Percentiles rank a stretch among this genome's conserved stretches.
phyloP scores from a whole-genome alignment of 1,140 invertebrate species.

The Pissodes strobi region DNA sequence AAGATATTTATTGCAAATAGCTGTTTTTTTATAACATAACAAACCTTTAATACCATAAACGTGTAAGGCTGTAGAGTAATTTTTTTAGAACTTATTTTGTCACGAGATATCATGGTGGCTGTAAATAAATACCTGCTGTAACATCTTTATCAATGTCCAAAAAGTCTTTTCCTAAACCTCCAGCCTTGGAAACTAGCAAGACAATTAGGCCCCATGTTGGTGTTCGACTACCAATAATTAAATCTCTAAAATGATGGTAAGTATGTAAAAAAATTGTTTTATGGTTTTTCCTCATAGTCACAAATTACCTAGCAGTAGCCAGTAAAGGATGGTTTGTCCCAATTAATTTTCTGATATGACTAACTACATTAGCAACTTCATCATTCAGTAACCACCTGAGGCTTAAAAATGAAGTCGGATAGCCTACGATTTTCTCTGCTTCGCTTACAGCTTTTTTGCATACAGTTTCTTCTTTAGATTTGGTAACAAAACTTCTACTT shows the following conservation, averaged over 20 bases:
- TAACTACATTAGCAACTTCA: slow-evolving; percentile 90
- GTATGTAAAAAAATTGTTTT: too few species aligned
- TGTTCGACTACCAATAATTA: slow-evolving; percentile 40
- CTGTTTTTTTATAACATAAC: background rate
- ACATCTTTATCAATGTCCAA: slow-evolving; percentile 80
- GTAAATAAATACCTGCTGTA: slow-evolving; percentile 73
- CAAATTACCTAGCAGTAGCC: slow-evolving; percentile 79
- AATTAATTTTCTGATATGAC: slow-evolving; percentile 87
- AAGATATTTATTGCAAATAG: background rate
- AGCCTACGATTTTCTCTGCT: slow-evolving; percentile 94
- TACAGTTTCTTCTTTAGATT: slow-evolving; percentile 22
- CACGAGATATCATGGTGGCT: too few species aligned
- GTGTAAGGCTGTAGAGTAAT: too few species aligned
- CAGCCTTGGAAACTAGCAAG: slow-evolving; percentile 86
- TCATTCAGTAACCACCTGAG: slow-evolving; percentile 90
- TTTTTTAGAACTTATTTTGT: too few species aligned
- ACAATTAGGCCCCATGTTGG: slow-evolving; percentile 86
- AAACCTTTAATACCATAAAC: background rate
- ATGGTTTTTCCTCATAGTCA: background rate
- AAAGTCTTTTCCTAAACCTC: slow-evolving; percentile 74
- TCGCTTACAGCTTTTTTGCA: slow-evolving; percentile 72
- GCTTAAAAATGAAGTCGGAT: slow-evolving; percentile 91
- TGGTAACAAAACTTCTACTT: slow-evolving; percentile 11
- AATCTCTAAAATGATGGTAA: slow-evolving; percentile 34
- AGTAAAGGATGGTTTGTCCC: slow-evolving; percentile 92